Percentiles rank a stretch among this genome's conserved stretches.
Evolutionary conservation across 1,140 invertebrate genomes (phyloP).

Genomic region (Thaumatotibia leucotreta): DNA sequence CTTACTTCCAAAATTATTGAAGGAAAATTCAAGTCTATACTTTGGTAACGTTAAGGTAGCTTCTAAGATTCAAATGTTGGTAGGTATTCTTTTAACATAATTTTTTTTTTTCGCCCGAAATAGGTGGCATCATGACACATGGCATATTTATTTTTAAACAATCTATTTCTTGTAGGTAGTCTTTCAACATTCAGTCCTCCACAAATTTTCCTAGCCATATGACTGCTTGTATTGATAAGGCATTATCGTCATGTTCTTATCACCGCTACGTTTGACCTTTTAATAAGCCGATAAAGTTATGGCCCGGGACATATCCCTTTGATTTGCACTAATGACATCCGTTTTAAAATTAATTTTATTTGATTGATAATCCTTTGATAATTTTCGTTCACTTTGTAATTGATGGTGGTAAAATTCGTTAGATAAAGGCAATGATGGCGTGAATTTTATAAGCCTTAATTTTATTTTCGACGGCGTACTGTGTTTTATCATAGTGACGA

Average conservation of each 20-base stretch:
- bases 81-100: too few relatives aligned
- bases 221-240: not conserved
- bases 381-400: too few relatives aligned
- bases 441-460: too few relatives aligned
- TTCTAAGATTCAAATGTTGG: too few relatives aligned
- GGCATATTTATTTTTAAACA: not conserved
- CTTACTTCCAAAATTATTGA: too few relatives aligned
- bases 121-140: not conserved
- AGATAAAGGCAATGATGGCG: too few relatives aligned
- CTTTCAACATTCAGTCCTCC: not conserved
- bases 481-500: too few relatives aligned
- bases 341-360: not conserved
- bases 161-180: not conserved
- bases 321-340: not conserved
- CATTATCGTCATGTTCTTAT: slow-evolving; percentile 4
- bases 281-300: slow-evolving; percentile 12
- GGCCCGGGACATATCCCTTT: not conserved
- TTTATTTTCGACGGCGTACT: too few relatives aligned
- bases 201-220: slow-evolving; percentile 11
- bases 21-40: too few relatives aligned
- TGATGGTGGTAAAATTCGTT: too few relatives aligned
- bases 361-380: too few relatives aligned
- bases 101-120: not conserved
- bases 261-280: slow-evolving; percentile 3
- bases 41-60: too few relatives aligned